These are phyloP conservation scores for Lasius platythorax DNA, from an alignment of 2,888 invertebrate species.

Conservation along the genomic window DNA sequence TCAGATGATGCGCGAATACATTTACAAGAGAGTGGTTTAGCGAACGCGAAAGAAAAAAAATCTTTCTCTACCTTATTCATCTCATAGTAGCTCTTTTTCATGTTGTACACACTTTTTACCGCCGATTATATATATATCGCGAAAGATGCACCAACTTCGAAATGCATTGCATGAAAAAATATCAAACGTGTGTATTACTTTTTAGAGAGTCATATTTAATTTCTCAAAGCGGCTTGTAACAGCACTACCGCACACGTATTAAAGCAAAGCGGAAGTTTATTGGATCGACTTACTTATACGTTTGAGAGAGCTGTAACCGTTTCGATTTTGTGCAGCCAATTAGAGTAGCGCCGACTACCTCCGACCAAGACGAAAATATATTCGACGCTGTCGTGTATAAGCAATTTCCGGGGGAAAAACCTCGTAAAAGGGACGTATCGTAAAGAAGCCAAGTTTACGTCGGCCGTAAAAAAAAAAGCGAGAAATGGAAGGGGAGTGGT, in stretches of 20 bases:
- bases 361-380: not conserved
- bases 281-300: not conserved
- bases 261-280: conserved; percentile 22
- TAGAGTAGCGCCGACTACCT: conserved; percentile 24
- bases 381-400: conserved; percentile 29
- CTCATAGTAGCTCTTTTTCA: not conserved
- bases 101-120: not conserved
- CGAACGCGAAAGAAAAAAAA: conserved; percentile 5
- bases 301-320: not conserved
- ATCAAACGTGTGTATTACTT: not conserved
- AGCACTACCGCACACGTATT: not conserved
- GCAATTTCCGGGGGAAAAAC: conserved; percentile 38
- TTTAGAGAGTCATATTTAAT: conserved; percentile 16
- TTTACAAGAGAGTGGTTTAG: conserved; percentile 25
- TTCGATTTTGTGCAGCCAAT: conserved; percentile 40
- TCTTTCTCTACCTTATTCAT: not conserved
- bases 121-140: not conserved
- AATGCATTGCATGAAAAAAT: not conserved
- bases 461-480: conserved; percentile 50
- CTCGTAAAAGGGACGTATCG: conserved; percentile 49
- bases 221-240: not conserved
- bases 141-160: not conserved
- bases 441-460: conserved; percentile 57
- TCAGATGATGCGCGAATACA: conserved; percentile 54
- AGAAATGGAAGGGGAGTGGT: not conserved